These are phyloP conservation scores for Cephalopachus bancanus DNA, from an alignment of 2,797 vertebrate genomes.

Conservation along the genomic window DNA sequence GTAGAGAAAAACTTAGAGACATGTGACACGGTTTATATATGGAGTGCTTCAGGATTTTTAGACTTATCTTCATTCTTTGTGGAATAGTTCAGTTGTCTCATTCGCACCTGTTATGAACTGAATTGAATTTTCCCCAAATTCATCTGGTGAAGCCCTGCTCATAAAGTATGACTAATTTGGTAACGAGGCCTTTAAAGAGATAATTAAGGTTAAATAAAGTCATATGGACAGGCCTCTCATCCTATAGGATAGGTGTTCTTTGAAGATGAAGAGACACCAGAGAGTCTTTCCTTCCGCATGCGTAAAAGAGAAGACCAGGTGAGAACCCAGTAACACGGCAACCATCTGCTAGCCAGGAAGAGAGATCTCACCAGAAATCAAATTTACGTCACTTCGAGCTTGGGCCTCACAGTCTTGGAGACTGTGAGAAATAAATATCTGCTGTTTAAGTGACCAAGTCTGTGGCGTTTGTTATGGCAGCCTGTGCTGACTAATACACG, in stretches of 20 bases:
- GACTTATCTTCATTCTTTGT: background rate
- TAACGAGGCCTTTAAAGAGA: background rate
- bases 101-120: background rate
- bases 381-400: background rate
- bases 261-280: background rate
- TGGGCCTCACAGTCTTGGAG: background rate
- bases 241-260: background rate
- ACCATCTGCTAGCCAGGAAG: background rate
- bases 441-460: background rate
- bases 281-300: background rate
- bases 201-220: background rate
- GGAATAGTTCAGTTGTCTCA: background rate
- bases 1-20: conserved; percentile 17
- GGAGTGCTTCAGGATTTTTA: background rate
- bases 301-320: background rate
- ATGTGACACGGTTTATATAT: background rate
- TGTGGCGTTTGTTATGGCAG: background rate
- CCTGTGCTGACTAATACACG: background rate
- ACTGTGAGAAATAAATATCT: background rate
- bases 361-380: background rate
- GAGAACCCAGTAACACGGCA: background rate
- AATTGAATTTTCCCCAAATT: background rate
- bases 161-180: background rate
- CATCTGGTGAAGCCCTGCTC: background rate
- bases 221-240: background rate